These are phyloP conservation scores for Arctia plantaginis DNA, from an alignment of 2,888 invertebrate genomes.

Conservation along the genomic window DNA sequence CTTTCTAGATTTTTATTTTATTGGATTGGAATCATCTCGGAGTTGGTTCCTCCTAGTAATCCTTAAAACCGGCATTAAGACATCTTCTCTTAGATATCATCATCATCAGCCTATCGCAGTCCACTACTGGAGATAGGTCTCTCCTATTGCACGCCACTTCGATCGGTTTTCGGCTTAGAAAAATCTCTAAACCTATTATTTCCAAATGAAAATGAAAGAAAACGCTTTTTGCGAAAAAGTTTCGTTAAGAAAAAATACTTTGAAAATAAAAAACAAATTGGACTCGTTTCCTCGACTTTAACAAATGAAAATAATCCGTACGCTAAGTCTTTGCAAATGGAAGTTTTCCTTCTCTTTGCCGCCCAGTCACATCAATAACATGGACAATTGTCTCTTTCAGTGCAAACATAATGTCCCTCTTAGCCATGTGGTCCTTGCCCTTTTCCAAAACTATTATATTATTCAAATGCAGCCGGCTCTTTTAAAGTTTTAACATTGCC, in stretches of 20 bases:
- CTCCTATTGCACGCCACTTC: no score
- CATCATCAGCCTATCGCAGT: no score
- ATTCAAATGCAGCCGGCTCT: conserved; percentile 67
- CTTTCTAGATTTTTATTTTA: not conserved
- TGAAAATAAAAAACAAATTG: conserved; percentile 41
- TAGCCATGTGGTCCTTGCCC: conserved; percentile 47
- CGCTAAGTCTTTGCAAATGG: conserved; percentile 43
- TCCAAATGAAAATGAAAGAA: not conserved
- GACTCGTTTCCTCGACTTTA: conserved; percentile 39
- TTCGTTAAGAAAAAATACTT: not conserved
- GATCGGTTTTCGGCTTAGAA: no score
- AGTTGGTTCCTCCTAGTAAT: not conserved
- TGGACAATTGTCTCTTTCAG: conserved; percentile 33
- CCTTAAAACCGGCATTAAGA: not conserved
- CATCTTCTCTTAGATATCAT: no score
- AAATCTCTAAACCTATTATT: not conserved
- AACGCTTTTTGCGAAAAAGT: not conserved
- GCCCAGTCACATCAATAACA: conserved; percentile 50
- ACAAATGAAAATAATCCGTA: conserved; percentile 22
- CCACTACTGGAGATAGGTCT: no score
- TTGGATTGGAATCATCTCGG: not conserved
- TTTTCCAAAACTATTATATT: conserved; percentile 68
- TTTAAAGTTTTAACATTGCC: conserved; percentile 54
- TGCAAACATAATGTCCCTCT: conserved; percentile 60
- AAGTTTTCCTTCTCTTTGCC: conserved; percentile 49